phyloP scores from a whole-genome alignment of 1,140 invertebrate genomes.

The Dermatophagoides farinae region DNA sequence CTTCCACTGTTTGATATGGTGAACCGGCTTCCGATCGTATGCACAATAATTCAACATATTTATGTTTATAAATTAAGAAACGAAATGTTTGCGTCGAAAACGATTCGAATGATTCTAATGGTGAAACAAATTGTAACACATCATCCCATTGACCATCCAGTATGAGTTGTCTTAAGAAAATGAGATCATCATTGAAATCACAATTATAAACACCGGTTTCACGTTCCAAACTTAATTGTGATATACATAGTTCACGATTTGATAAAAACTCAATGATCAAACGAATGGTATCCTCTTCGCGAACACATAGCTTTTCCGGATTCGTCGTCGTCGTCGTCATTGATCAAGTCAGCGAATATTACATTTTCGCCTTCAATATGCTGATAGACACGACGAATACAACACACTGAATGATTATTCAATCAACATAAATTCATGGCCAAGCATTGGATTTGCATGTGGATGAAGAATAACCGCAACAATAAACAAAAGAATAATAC shows the following conservation, averaged over 20 bases:
- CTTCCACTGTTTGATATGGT: conserved; percentile 43
- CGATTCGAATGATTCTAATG: conserved; percentile 51
- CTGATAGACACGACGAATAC: background rate
- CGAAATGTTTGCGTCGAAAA: conserved; percentile 52
- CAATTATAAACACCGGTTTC: conserved; percentile 90
- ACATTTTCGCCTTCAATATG: background rate
- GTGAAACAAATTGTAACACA: conserved; percentile 84
- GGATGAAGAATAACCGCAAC: too few species aligned
- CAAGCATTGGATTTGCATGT: too few species aligned
- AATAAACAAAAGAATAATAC: too few species aligned
- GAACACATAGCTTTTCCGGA: conserved; percentile 48
- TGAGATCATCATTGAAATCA: conserved; percentile 64
- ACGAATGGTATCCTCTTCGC: conserved; percentile 75
- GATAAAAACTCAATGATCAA: conserved; percentile 76
- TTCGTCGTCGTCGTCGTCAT: too few species aligned
- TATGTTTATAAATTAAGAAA: conserved; percentile 68
- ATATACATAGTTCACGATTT: conserved; percentile 65
- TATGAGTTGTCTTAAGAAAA: conserved; percentile 69
- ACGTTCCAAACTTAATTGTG: conserved; percentile 71
- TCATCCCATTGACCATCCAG: conserved; percentile 97
- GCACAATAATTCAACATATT: conserved; percentile 81
- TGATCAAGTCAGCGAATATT: background rate
- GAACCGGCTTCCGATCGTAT: conserved; percentile 61
- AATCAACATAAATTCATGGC: too few species aligned
- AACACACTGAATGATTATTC: too few species aligned